A percentile compares a stretch with the other conserved stretches of the same genome.
phyloP scores from a whole-genome alignment of 2,888 invertebrate species.

The Hypomecis punctinalis region DNA sequence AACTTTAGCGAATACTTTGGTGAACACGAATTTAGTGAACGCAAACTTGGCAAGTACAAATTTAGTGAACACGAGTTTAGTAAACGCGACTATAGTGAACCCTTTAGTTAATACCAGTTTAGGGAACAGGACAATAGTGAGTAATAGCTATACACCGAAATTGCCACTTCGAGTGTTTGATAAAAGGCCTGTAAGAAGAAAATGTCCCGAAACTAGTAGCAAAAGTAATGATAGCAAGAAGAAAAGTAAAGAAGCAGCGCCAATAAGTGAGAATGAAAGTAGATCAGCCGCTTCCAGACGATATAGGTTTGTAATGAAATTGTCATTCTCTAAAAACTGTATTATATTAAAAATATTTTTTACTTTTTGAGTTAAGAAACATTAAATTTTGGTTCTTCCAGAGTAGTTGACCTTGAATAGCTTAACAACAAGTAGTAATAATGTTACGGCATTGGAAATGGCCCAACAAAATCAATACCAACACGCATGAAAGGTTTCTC shows the following conservation, averaged over 20 bases:
- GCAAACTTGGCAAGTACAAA: constrained; percentile 4
- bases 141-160: constrained; percentile 55
- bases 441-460: no score
- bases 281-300: constrained; percentile 70
- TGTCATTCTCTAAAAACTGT: no score
- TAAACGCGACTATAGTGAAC: constrained; percentile 1
- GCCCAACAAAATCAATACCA: no score
- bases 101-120: neutral
- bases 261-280: constrained; percentile 50
- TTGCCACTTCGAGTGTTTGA: constrained; percentile 51
- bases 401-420: no score
- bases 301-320: constrained; percentile 52
- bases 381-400: neutral
- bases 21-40: constrained; percentile 4
- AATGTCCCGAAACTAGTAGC: constrained; percentile 34
- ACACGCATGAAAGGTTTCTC: no score
- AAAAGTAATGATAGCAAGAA: constrained; percentile 14
- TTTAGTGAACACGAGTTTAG: constrained; percentile 9
- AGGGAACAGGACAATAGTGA: constrained; percentile 48
- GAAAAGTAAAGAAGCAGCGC: neutral
- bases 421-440: no score
- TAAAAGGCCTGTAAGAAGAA: constrained; percentile 54
- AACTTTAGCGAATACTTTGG: constrained; percentile 1
- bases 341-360: no score
- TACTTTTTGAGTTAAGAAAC: neutral